Evolutionary conservation across 1,140 invertebrate species (phyloP), one percentile per base, ranked within the genome.

Genomic region (Zaprionus gabonicus): DNA sequence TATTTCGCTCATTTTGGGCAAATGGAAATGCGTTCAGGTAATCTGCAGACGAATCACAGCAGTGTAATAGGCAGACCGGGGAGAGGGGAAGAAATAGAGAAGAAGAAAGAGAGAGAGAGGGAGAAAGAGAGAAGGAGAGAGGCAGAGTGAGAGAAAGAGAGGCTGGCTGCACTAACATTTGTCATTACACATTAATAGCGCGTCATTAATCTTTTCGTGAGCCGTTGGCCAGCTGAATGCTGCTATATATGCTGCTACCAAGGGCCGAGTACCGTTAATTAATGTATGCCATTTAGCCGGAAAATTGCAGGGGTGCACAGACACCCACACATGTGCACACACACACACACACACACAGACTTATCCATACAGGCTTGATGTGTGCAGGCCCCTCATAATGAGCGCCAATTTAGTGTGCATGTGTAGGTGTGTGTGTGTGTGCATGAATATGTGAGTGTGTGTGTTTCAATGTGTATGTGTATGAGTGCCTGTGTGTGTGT

Each of bases 141-240:
- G 4, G 12, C 1, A 44, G n/a, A 44, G 13, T 6, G 53, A 4
- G 62, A 28, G 53, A 7, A 46, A 10, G 34, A 31, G 55, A 5
- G 17, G 55, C 31, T 17, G 70, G 59, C 62, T 68, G 76, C 76
- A 90, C 85, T 91, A 90, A 90, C 85, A 90, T 90, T 90, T 90
- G 85, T 90, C 85, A 90, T 90, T 90, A 90, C 86, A 90, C 85
- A 90, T 90, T 90, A 90, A 90, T 90, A 90, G 85, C 85, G 81
- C 69, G 85, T 82, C 85, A 90, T 90, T 90, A 90, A 90, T 90
- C 85, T 90, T 90, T 90, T 84, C 71, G 73, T 80, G 80, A 79
- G 84, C 80, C 66, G 75, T 51, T 78, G 56, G 77, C 70, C 58
- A 73, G 76, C 71, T 82, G 80, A 67, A 78, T 65, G 68, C 78